Percentiles rank a stretch among this genome's conserved stretches.
phyloP scores from a whole-genome alignment of 1,140 invertebrate genomes.

The Notospermus geniculatus region DNA sequence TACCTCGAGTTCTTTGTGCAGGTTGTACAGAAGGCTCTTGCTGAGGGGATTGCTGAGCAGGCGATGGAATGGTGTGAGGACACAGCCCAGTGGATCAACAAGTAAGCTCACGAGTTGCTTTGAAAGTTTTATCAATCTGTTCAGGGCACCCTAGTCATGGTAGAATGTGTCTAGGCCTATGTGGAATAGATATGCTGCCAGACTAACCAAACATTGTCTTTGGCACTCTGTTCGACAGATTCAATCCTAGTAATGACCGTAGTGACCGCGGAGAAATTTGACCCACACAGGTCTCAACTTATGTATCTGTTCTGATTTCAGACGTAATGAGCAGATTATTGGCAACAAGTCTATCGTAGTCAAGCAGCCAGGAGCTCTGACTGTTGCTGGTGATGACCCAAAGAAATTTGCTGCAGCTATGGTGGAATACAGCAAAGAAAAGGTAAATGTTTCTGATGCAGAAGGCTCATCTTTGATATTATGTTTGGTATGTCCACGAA shows the following conservation, averaged over 20 bases:
- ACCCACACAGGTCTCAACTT: neutral
- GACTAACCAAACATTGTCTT: too few relatives aligned
- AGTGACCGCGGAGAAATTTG: too few relatives aligned
- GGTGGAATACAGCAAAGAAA: constrained; percentile 47
- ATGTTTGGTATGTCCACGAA: too few relatives aligned
- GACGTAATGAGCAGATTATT: constrained; percentile 48
- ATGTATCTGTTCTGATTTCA: constrained; percentile 17
- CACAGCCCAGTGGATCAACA: constrained; percentile 41
- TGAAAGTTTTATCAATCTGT: too few relatives aligned
- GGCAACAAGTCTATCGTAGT: constrained; percentile 38
- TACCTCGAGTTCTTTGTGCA: constrained; percentile 54
- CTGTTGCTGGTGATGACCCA: constrained; percentile 42
- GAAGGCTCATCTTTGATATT: too few relatives aligned
- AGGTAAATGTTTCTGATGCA: too few relatives aligned
- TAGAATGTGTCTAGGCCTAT: too few relatives aligned
- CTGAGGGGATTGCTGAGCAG: constrained; percentile 45
- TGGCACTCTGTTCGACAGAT: too few relatives aligned
- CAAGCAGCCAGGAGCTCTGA: constrained; percentile 40
- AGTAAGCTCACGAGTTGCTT: constrained; percentile 25
- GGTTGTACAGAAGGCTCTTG: constrained; percentile 50
- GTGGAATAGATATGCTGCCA: too few relatives aligned
- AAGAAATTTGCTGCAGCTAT: constrained; percentile 52
- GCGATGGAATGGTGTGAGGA: constrained; percentile 53
- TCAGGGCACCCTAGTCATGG: too few relatives aligned
- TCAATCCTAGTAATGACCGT: too few relatives aligned